These are phyloP conservation scores for Wiebesia pumilae DNA, from an alignment of 1,140 invertebrate genomes.

Conservation along the genomic window DNA sequence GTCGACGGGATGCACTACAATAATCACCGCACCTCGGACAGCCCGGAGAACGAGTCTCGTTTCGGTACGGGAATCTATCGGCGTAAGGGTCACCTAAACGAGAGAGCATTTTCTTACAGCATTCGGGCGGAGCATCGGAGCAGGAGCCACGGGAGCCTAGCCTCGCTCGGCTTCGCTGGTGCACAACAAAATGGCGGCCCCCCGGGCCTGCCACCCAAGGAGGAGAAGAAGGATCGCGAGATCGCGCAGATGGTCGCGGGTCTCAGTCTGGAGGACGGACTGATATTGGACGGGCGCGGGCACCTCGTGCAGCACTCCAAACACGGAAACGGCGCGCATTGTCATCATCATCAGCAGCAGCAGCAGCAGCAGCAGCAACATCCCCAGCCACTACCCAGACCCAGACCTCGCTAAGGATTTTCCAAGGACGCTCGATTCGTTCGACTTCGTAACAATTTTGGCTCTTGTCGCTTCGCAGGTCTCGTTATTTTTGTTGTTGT, in stretches of 20 bases:
- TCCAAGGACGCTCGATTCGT: not conserved
- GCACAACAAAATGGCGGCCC: conserved; percentile 2
- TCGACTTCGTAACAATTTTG: not conserved
- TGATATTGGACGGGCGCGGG: conserved; percentile 5
- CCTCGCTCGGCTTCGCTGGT: conserved; percentile 80
- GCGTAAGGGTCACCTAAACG: conserved; percentile 93
- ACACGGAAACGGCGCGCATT: conserved; percentile 15
- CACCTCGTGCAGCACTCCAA: not conserved
- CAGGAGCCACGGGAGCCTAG: conserved; percentile 90
- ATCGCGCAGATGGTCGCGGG: conserved; percentile 93
- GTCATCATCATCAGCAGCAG: conserved; percentile 46
- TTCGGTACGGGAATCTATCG: conserved; percentile 91
- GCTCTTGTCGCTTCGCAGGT: not conserved
- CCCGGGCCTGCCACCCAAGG: conserved; percentile 47
- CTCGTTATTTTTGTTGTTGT: not conserved
- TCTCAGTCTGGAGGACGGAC: conserved; percentile 83
- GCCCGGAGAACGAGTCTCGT: conserved; percentile 83
- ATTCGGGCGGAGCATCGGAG: conserved; percentile 94
- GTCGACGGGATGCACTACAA: conserved; percentile 60
- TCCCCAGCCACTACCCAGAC: conserved; percentile 69
- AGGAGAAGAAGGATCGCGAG: conserved; percentile 91
- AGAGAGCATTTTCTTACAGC: conserved; percentile 94
- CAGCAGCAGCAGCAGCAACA: conserved; percentile 1
- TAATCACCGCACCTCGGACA: conserved; percentile 73
- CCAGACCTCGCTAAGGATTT: conserved; percentile 66